Evolutionary conservation across 2,113 vertebrate species (phyloP), one percentile per base, ranked within the genome.

Genomic region (Pterocles gutturalis): DNA sequence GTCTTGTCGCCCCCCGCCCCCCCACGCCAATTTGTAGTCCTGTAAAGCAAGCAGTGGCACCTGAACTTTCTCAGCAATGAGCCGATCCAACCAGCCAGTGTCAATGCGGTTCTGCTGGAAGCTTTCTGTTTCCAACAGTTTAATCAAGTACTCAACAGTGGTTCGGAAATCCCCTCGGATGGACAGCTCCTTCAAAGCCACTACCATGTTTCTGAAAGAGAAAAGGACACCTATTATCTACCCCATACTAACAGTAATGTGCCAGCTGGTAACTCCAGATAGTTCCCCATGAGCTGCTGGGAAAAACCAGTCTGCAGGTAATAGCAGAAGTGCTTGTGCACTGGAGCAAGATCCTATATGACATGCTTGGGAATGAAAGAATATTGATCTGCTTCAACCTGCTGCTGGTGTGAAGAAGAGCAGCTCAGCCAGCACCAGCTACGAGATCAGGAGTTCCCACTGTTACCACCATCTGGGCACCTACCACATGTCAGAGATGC

Each of bases 61-160:
- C 99, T 99, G 99, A 94, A 99, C 99, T 99, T 99, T 99, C 98
- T 99, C 99, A 1, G 99, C 98, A 86, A 99, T 99, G 9, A 99
- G 98, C 76, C 99, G 98, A 93, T 99, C 99, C 96, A 99, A 94
- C 99, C 99, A 99, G 97, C 99, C 99, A 0, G 99, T 99, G 96
- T 99, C 99, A 2, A 99, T 99, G 97, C 96, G 98, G 97, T 99
- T 99, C 80, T 99, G 98, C 97, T 99, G 99, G 97, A 99, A 99
- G 97, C 99, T 99, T 97, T 99, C 99, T 0, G 99, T 99, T 97
- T 99, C 99, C 96, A 99, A 96, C 58, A 99, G 98, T 67, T 99
- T 99, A 76, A 99, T 99, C 96, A 99, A 97, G 95, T 99, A 99
- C 91, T 99, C 99, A 29, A 99, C 99, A 4, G 99, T 99, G 90